phyloP scores from a whole-genome alignment of 2,797 vertebrate species.

The Muscicapa striata region DNA sequence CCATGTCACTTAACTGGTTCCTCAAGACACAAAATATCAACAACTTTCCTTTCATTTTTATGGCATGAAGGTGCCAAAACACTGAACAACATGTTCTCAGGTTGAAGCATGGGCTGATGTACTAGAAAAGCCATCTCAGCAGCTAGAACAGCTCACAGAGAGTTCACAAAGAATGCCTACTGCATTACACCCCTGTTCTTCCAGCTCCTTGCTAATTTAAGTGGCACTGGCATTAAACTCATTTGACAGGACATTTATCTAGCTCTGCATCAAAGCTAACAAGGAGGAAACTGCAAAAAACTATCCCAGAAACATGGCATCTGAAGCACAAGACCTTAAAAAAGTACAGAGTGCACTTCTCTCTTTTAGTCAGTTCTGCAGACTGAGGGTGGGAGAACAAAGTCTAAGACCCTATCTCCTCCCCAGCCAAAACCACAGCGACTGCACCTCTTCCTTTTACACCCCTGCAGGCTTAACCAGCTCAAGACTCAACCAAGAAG shows the following conservation, averaged over 20 bases:
- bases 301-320: background rate
- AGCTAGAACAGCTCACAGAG: background rate
- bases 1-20: background rate
- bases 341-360: background rate
- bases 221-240: background rate
- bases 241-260: background rate
- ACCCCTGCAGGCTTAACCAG: background rate
- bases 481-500: background rate
- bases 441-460: conserved; percentile 36
- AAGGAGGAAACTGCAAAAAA: background rate
- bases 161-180: background rate
- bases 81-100: background rate
- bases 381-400: conserved; percentile 3
- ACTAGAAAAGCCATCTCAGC: background rate
- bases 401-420: background rate
- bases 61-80: background rate
- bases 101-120: background rate
- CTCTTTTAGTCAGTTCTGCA: background rate
- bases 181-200: background rate
- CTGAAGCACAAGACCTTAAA: background rate
- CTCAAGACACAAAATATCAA: background rate
- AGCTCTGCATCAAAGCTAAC: background rate
- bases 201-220: background rate
- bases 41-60: background rate
- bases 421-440: conserved; percentile 16